phyloP scores from a whole-genome alignment of 2,113 vertebrate species.

The Verasper variegatus region DNA sequence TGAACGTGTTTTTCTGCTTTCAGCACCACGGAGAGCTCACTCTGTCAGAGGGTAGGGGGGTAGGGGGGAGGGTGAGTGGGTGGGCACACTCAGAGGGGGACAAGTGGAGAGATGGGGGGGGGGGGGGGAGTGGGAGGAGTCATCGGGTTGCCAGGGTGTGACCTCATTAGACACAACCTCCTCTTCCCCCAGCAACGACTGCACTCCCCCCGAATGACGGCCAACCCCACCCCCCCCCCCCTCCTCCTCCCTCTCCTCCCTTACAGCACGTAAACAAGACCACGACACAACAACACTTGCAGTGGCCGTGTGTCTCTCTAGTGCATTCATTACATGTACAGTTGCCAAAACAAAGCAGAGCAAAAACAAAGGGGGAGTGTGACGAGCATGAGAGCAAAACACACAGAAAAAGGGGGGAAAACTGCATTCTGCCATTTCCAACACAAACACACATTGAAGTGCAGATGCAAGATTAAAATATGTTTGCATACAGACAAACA shows the following conservation, averaged over 20 bases:
- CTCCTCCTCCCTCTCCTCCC: slow-evolving; percentile 25
- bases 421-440: slow-evolving; percentile 20
- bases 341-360: slow-evolving; percentile 53
- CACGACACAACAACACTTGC: slow-evolving; percentile 69
- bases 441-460: slow-evolving; percentile 25
- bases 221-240: slow-evolving; percentile 12
- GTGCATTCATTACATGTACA: slow-evolving; percentile 57
- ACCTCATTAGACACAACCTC: slow-evolving; percentile 82
- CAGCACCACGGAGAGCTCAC: slow-evolving; percentile 85
- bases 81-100: slow-evolving; percentile 51
- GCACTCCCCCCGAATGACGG: slow-evolving; percentile 25
- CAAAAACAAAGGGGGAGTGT: slow-evolving; percentile 28
- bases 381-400: slow-evolving; percentile 4
- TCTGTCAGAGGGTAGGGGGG: slow-evolving; percentile 44
- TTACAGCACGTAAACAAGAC: slow-evolving; percentile 79
- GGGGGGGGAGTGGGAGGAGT: slow-evolving; percentile 67
- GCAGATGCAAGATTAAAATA: slow-evolving; percentile 52
- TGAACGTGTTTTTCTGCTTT: slow-evolving; percentile 71
- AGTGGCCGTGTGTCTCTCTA: slow-evolving; percentile 52
- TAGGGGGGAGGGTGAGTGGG: slow-evolving; percentile 42
- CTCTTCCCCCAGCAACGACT: slow-evolving; percentile 74
- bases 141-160: slow-evolving; percentile 79
- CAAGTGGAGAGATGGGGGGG: slow-evolving; percentile 50
- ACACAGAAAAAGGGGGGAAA: slow-evolving; percentile 10
- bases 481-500: slow-evolving; percentile 58